A percentile compares a stretch with the other conserved stretches of the same genome.
Conservation (phyloP, 64 coral and sea anemone species). For the Pocillopora damicornis region DNA sequence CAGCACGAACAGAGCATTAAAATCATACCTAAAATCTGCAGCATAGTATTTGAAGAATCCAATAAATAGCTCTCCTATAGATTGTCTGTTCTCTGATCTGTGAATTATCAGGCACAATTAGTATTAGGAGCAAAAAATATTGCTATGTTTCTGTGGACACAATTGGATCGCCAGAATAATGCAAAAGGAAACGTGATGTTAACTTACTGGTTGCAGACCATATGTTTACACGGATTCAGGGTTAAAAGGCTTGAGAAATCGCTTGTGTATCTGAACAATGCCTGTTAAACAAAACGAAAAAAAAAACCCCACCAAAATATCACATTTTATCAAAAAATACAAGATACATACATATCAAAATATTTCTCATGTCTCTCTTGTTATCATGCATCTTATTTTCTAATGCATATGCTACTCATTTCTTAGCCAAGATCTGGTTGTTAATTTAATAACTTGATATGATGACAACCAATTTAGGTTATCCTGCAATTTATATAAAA, state of each 20-base stretch:
- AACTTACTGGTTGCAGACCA: constrained; percentile 31
- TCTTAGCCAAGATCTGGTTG: too few species aligned
- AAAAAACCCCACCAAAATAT: not conserved
- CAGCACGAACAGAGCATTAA: not conserved
- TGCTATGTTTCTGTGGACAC: not conserved
- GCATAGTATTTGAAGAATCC: constrained; percentile 94
- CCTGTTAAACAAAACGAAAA: not conserved
- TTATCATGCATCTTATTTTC: too few species aligned
- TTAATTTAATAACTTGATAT: too few species aligned
- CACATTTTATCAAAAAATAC: not conserved
- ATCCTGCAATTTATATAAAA: not conserved
- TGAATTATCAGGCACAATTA: not conserved
- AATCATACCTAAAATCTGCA: constrained; percentile 69
- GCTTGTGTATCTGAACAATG: constrained; percentile 24
- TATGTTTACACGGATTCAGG: constrained; percentile 17
- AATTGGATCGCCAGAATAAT: too few species aligned
- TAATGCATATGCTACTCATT: too few species aligned
- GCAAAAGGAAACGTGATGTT: too few species aligned
- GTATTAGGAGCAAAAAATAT: not conserved
- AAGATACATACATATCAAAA: too few species aligned
- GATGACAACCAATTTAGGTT: not conserved
- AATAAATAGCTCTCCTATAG: constrained; percentile 74
- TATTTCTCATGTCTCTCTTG: too few species aligned
- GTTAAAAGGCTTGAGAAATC: constrained; percentile 11
- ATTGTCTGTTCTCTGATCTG: constrained; percentile 68